These are phyloP conservation scores for Alentia gelatinosa DNA, from an alignment of 2,888 invertebrate genomes.

Conservation along the genomic window DNA sequence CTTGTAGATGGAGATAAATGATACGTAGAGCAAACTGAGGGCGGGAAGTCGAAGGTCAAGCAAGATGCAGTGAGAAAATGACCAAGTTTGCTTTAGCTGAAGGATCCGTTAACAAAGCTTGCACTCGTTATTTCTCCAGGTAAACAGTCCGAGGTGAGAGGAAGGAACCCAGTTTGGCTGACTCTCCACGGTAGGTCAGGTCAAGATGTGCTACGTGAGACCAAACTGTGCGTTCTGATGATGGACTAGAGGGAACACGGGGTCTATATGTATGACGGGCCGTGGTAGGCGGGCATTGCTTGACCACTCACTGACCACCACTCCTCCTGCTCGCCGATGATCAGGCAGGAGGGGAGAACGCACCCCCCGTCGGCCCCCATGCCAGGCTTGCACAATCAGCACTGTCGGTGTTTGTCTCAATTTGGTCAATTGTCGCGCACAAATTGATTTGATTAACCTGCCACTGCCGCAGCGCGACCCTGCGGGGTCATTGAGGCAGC, in stretches of 20 bases:
- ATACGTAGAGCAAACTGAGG: neutral
- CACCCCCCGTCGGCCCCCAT: neutral
- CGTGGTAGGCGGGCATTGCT: neutral
- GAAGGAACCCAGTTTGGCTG: neutral
- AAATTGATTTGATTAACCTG: slow-evolving; percentile 55
- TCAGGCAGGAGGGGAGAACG: neutral
- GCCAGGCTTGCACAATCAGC: slow-evolving; percentile 11
- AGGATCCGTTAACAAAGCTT: neutral
- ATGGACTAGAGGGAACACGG: neutral
- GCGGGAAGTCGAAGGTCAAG: neutral
- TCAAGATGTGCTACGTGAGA: neutral
- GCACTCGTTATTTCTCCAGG: neutral
- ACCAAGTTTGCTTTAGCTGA: neutral
- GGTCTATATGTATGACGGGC: neutral
- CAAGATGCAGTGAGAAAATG: neutral
- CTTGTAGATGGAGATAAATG: neutral
- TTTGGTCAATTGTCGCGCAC: slow-evolving; percentile 45
- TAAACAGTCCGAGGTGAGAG: neutral
- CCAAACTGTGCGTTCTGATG: slow-evolving; percentile 44
- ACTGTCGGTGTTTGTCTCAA: slow-evolving; percentile 44
- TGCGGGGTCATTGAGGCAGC: slow-evolving; percentile 21
- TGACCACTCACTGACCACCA: slow-evolving; percentile 19
- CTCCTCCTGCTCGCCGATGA: neutral
- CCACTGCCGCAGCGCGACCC: neutral
- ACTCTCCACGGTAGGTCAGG: neutral